Base-by-base conservation (phyloP, 2,888 invertebrate species). In the Argyresthia goedartella region DNA sequence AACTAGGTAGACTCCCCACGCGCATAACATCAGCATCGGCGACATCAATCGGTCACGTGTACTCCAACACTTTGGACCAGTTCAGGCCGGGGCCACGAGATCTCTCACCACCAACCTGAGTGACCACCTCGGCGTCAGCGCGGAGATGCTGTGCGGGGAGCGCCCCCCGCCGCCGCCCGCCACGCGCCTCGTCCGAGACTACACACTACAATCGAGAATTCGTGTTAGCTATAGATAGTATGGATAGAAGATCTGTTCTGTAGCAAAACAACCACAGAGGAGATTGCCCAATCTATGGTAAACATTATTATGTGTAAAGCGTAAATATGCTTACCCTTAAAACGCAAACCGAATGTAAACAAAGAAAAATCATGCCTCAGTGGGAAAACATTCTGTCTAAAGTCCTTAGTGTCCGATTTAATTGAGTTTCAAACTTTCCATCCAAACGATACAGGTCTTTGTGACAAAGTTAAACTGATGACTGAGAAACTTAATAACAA, bases 71-170 rank as follows among this genome's bases (percentile, higher is more conserved):
- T 7, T 11, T 11, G 8, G 10, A 9, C 11, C 25, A 7, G 15
- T 11, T 25, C 11, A 25, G 16, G n/a, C 10, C 10, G 34, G 14
- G 14, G 11, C 46, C 11, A 11, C 16, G 46, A n/a, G 25, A 25
- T 6, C 25, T 2, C 25, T 46, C 11, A 25, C 25, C 8, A 33
- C 45, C 10, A 39, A 51, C 33, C 6, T 52, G 6, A 41, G 52
- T 13, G 52, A 52, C 42, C 52, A 52, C 47, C 13, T 10, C 8
- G 52, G 25, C n/a, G 52, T 52, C 25, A 47, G 52, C 10, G 51
- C 13, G n/a, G 34, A 14, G 13, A 1, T 43, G 15, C 8, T 8
- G 11, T 13, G 51, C 7, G 13, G 43, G 48, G 25, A 6, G 36
- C 4, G 15, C 11, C 16, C 43, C 34, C 25, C 25, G 25, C 44